Conservation (phyloP, 1,140 invertebrate genomes). For the Cherax destructor region DNA sequence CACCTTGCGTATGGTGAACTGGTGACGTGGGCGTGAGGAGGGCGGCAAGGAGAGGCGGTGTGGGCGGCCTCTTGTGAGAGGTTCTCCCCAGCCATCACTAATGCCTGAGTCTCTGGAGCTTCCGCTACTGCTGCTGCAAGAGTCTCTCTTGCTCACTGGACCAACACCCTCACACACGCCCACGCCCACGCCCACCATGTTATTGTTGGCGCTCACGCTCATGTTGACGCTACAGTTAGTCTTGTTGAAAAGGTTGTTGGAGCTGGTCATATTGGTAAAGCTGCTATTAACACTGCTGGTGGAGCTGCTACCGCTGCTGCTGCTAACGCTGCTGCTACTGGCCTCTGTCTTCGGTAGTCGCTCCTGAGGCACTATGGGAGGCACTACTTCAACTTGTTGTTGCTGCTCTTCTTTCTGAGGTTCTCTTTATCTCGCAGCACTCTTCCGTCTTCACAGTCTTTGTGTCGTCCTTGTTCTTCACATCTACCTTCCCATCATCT, state of each 20-base stretch:
- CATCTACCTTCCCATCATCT: not conserved
- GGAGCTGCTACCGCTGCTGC: slow-evolving; percentile 24
- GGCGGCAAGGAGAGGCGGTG: slow-evolving; percentile 49
- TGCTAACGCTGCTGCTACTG: slow-evolving; percentile 16
- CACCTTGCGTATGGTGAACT: slow-evolving; percentile 54
- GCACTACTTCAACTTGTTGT: not conserved
- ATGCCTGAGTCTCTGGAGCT: slow-evolving; percentile 55
- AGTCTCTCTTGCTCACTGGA: slow-evolving; percentile 18
- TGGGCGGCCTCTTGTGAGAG: slow-evolving; percentile 30
- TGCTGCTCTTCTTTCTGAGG: slow-evolving; percentile 17
- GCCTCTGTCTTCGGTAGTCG: not conserved
- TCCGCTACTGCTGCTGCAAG: slow-evolving; percentile 54
- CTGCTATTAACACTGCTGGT: slow-evolving; percentile 7
- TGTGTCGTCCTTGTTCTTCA: not conserved
- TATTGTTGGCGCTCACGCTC: not conserved
- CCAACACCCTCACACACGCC: not conserved
- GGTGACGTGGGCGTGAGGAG: slow-evolving; percentile 28
- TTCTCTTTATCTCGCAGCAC: not conserved
- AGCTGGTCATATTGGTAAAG: not conserved
- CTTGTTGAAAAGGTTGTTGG: not conserved
- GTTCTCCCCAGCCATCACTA: slow-evolving; percentile 35
- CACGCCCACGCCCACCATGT: not conserved
- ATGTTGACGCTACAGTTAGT: slow-evolving; percentile 6
- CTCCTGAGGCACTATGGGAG: not conserved
- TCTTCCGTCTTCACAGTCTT: too few species aligned